phyloP scores from a whole-genome alignment of 2,797 vertebrate genomes.

The Rachycentron canadum region DNA sequence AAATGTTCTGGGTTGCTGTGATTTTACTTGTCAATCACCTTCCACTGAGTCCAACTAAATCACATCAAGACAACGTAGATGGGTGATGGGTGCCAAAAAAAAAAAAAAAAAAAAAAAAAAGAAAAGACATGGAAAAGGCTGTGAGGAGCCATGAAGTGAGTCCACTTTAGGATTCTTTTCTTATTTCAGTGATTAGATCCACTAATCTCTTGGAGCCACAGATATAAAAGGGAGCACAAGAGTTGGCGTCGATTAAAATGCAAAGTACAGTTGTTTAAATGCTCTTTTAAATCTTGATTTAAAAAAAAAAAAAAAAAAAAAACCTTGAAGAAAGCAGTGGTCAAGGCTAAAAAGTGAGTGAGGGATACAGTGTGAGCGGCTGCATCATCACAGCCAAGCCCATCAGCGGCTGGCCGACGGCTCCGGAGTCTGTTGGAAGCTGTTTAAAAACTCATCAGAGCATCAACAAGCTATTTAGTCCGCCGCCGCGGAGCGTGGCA shows the following conservation, averaged over 20 bases:
- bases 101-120: too few species aligned
- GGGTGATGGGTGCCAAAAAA: neutral
- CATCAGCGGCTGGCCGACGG: constrained; percentile 25
- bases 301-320: neutral
- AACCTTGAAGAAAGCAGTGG: neutral
- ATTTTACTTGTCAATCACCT: neutral
- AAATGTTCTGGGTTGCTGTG: neutral
- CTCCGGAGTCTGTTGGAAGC: constrained; percentile 50
- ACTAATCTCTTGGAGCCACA: constrained; percentile 13
- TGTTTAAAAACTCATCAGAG: constrained; percentile 62
- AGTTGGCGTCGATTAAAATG: constrained; percentile 5
- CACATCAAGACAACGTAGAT: neutral
- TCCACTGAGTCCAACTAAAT: neutral
- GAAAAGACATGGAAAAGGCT: neutral
- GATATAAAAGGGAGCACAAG: neutral
- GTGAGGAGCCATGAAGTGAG: neutral
- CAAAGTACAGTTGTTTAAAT: neutral
- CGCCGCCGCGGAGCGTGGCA: constrained; percentile 35
- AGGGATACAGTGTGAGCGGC: neutral
- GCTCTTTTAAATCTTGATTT: neutral
- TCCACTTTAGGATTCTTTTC: neutral
- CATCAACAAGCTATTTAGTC: constrained; percentile 58
- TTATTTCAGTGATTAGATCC: constrained; percentile 1
- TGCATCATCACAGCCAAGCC: constrained; percentile 25
- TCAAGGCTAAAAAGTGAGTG: constrained; percentile 9